Percentiles rank a stretch among this genome's conserved stretches.
phyloP scores from a whole-genome alignment of 1,140 invertebrate genomes.

The Drosophila arizonae region DNA sequence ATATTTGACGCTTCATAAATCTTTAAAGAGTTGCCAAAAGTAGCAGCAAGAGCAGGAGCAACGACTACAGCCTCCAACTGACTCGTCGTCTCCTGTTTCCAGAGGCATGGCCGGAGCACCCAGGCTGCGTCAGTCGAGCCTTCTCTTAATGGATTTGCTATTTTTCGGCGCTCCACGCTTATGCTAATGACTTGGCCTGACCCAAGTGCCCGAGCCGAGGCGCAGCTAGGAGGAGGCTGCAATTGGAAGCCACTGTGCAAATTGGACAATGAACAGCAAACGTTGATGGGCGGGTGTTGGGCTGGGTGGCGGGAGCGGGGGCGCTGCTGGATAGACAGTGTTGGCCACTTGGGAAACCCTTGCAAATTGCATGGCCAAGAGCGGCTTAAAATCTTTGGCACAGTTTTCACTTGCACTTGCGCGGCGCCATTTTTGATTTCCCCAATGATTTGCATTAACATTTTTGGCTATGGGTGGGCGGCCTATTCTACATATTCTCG shows the following conservation, averaged over 20 bases:
- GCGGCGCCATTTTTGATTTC: slow-evolving; percentile 74
- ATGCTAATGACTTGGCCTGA: slow-evolving; percentile 67
- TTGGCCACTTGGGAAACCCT: slow-evolving; percentile 73
- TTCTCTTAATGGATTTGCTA: slow-evolving; percentile 72
- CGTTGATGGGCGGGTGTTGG: not conserved
- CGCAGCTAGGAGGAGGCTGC: slow-evolving; percentile 35
- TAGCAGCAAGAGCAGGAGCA: slow-evolving; percentile 14
- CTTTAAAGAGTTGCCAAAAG: slow-evolving; percentile 81
- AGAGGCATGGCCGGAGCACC: not conserved
- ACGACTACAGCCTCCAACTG: slow-evolving; percentile 13
- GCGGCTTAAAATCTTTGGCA: slow-evolving; percentile 64
- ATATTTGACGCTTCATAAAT: slow-evolving; percentile 83
- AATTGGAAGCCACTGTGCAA: slow-evolving; percentile 66
- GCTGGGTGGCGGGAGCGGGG: not conserved
- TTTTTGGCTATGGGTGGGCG: slow-evolving; percentile 66
- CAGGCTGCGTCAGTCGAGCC: slow-evolving; percentile 4
- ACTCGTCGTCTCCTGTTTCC: slow-evolving; percentile 35
- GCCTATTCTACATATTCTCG: not conserved
- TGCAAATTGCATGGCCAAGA: slow-evolving; percentile 69
- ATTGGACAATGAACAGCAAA: slow-evolving; percentile 65
- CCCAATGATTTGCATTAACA: slow-evolving; percentile 79
- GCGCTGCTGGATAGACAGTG: slow-evolving; percentile 16
- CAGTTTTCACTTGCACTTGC: slow-evolving; percentile 73
- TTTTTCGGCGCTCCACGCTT: slow-evolving; percentile 67
- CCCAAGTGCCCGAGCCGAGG: not conserved